A percentile compares a stretch with the other conserved stretches of the same genome.
Evolutionary conservation across 2,797 vertebrate species (phyloP).

Genomic region (Etheostoma nigrum): DNA sequence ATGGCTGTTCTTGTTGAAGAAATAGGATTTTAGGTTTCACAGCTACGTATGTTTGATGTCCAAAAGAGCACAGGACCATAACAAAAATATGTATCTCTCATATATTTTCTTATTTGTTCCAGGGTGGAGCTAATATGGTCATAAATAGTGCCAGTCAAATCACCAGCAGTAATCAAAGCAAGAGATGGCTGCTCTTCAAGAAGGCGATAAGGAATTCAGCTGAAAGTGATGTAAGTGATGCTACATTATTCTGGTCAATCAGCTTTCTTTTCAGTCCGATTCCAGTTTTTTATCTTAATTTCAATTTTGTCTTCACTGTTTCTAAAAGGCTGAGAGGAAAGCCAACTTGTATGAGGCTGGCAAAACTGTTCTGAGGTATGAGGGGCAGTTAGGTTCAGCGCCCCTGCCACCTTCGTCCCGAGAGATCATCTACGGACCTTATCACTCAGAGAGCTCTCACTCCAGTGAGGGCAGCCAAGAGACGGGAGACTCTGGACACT

Average conservation of each 20-base stretch:
- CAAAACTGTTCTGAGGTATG: constrained; percentile 81
- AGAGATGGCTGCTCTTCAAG: constrained; percentile 85
- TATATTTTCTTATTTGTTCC: constrained; percentile 40
- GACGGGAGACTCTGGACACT: constrained; percentile 93
- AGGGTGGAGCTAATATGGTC: constrained; percentile 89
- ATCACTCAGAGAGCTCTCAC: constrained; percentile 88
- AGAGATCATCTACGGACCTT: constrained; percentile 78
- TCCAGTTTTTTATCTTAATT: neutral
- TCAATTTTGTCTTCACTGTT: neutral
- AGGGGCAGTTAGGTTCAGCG: constrained; percentile 71
- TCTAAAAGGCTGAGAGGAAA: constrained; percentile 80
- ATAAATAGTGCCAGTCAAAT: constrained; percentile 86
- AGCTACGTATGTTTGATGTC: neutral
- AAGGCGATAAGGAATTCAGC: constrained; percentile 69
- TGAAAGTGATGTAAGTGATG: constrained; percentile 84
- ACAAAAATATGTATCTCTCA: neutral
- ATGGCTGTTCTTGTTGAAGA: neutral
- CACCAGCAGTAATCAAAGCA: constrained; percentile 77
- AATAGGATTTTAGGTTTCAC: neutral
- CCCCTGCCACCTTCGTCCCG: constrained; percentile 76
- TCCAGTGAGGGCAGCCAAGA: constrained; percentile 92
- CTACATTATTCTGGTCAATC: neutral
- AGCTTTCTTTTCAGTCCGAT: neutral
- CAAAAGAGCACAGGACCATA: neutral
- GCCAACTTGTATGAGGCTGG: constrained; percentile 87